Base-by-base conservation (phyloP, 53 echinoderm and acorn worm genomes). In the Apostichopus leukothele region DNA sequence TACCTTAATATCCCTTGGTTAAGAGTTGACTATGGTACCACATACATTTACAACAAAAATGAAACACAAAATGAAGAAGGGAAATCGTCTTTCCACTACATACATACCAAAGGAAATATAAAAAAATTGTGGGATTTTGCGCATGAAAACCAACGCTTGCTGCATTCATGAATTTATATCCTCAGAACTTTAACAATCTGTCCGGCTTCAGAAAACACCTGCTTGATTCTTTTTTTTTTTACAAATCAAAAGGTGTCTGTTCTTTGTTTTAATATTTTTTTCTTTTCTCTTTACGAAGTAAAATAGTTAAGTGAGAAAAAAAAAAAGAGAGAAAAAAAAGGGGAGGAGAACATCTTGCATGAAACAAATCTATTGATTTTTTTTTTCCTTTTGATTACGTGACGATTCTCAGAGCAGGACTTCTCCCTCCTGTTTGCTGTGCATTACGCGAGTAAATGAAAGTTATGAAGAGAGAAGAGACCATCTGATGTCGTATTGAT, bases 401-500 rank as follows among this genome's bases (percentile, higher is more conserved):
- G 79, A 50, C 18, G 79, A 79, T 79, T 79, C 79, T 75, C 75
- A 52, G 19, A 79, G 53, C 50, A 50, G 19, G 79, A 12, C 63
- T 63, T 16, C 63, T 16, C 11, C 51, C 51, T 18, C 7, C n/a
- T 79, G 19, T 79, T 52, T 79, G 51, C 51, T 52, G 51, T 39
- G 39, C 39, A 39, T 39, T 39, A 39, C 39, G 3, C 39, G 39
- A 39, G 39, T 39, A 39, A 39, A 39, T 39, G 39, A 39, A 39
- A 39, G 39, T 39, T 39, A 53, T n/a, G 79, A 51, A 79, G 51
- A 19, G 11, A 51, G 50, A 51, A 79, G 10, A 79, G 79, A 79
- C 51, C 79, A 79, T 79, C 18, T 79, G 79, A 79, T 79, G 79
- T 16, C 50, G 52, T 79, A 79, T 79, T 79, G 79, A 79, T 79